Evolutionary conservation across 2,113 vertebrate genomes (phyloP).

Genomic region (Malurus cyaneus): DNA sequence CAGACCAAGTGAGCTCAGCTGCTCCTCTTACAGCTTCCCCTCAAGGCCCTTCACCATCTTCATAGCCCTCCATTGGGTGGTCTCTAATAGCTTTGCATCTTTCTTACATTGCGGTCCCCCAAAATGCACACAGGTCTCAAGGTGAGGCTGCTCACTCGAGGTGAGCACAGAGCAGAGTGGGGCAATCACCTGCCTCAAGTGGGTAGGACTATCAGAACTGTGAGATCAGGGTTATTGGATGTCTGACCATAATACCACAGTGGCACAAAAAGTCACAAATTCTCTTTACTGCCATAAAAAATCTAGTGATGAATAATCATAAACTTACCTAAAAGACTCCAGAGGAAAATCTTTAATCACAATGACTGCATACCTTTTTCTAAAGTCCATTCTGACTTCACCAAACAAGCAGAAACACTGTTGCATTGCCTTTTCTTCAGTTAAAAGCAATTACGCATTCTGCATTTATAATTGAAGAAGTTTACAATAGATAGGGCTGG

Average conservation of each 20-base stretch:
- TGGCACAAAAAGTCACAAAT: not conserved
- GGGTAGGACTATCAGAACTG: not conserved
- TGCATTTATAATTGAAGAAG: not conserved
- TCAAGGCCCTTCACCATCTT: not conserved
- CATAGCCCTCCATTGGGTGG: not conserved
- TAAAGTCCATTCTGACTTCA: not conserved
- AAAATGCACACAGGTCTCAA: not conserved
- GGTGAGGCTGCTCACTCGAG: not conserved
- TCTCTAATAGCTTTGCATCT: not conserved
- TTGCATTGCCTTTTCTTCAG: not conserved
- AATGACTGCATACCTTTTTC: not conserved
- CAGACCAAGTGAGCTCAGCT: not conserved
- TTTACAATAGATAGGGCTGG: not conserved
- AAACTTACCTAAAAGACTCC: not conserved
- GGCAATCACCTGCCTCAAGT: rapidly evolving
- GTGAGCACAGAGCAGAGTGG: not conserved
- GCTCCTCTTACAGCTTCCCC: not conserved
- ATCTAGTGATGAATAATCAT: not conserved
- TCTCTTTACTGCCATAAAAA: not conserved
- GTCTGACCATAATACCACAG: not conserved
- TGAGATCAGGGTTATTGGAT: not conserved
- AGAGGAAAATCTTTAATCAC: not conserved
- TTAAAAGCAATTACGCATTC: not conserved
- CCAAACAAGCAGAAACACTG: not conserved
- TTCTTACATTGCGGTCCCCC: not conserved